Evolutionary conservation across 2,797 vertebrate genomes (phyloP), one percentile per base, ranked within the genome.

Genomic region (Myoxocephalus aenaeus): DNA sequence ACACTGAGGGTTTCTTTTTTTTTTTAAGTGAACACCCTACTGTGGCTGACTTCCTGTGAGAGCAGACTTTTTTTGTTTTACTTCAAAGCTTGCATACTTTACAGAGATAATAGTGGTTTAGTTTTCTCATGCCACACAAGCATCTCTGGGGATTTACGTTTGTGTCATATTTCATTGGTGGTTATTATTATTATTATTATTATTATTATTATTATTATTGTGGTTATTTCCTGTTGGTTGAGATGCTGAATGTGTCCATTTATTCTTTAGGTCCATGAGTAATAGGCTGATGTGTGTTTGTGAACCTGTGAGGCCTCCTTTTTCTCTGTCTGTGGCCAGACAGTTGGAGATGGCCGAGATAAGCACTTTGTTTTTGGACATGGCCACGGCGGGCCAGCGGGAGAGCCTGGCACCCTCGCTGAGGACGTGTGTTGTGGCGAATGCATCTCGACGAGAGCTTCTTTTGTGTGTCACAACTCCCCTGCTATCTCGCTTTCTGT

Each of bases 11-110:
- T 51, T 20, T 46, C 14, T 44, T 48, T 79, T 78, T 87, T 73
- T 72, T 58, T 25, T 71, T 50, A 90, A 89, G 85, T 46, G 72
- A 87, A 87, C 83, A 72, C 88, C 92, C 90, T 70, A 68, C 78
- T 86, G 89, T 61, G 89, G 82, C 72, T 46, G 84, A 89, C 90
- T 90, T 93, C 91, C 91, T 92, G 82, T 73, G 82, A 90, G 87
- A 88, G 81, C 66, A 63, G 79, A 70, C 6, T 40, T 40, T 34
- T 32, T 32, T 32, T 32, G n/a, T n/a, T 34, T 1, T 5, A 77
- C 88, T 89, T 91, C 89, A 92, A 90, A 90, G 84, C 50, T 44
- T 44, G 64, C 68, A 74, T 73, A 72, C 78, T 75, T 85, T 44
- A 32, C 78, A 50, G 74, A 75, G 69, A 85, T 77, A 80, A 82